Base-by-base conservation (phyloP, 2,888 invertebrate species). In the Colletes collaris region DNA sequence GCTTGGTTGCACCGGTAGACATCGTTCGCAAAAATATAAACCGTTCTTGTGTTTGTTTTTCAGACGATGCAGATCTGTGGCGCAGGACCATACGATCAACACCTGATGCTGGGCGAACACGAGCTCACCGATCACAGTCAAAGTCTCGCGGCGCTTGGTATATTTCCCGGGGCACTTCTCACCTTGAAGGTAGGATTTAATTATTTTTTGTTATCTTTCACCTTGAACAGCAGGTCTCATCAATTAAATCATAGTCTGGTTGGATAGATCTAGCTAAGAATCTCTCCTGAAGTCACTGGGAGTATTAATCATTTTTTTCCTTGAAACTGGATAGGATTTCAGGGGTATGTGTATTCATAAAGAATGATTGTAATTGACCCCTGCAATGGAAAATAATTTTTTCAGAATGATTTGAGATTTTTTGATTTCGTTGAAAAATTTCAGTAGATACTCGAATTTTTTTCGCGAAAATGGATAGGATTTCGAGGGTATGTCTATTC, bases 61-160 rank as follows among this genome's bases (percentile, higher is more conserved):
- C 82, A 92, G 92, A 90, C 91, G 27, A 92, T 92, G 91, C 90
- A 89, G 53, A 89, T 92, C 46, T 92, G 92, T 46, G 89, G 91
- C 1, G 92, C 92, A 6, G 91, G 91, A 44, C 92, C 91, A 0
- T 91, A 88, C 76, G 92, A 92, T 75, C 92, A 92, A 78, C 92
- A 92, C 73, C 68, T 92, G 65, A 91, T 91, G 88, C 84, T 91
- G 7, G 92, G 90, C 4, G 91, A 92, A 16, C 89, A 90, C 79
- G 92, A 92, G 72, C 81, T 92, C 44, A 91, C 89, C 49, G 92
- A 91, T 76, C 90, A 91, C 74, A 88, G 89, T 64, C 89, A 90
- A 67, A 92, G 91, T 66, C 83, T 92, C 40, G 91, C 91, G n/a
- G 86, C 92, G 5, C 89, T 92, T 56, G 91, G 91, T 19, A 91